phyloP scores from a whole-genome alignment of 2,888 invertebrate species.

The Ormyrus rosae region DNA sequence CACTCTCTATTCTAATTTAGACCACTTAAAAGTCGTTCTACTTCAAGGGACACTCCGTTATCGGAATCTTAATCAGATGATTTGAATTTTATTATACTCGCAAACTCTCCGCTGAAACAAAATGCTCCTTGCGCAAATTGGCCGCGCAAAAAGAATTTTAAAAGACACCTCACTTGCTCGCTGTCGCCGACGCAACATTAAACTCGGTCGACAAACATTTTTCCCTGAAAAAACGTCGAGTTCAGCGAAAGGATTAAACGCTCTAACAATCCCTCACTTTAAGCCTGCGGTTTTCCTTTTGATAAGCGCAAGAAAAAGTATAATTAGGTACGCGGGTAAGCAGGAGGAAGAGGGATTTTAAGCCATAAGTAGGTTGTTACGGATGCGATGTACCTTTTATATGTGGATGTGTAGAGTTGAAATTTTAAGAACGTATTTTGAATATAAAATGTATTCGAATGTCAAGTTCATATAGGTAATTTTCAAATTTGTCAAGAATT shows the following conservation, averaged over 20 bases:
- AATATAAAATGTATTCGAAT: too few relatives aligned
- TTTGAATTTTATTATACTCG: conserved; percentile 18
- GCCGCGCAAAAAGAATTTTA: background rate
- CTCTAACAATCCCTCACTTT: background rate
- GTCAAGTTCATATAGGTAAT: background rate
- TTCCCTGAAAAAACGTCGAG: background rate
- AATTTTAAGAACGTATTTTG: background rate
- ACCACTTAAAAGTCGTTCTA: conserved; percentile 19
- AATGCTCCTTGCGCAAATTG: background rate
- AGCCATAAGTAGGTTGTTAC: background rate
- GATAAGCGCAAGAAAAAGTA: background rate
- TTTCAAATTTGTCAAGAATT: conserved; percentile 12
- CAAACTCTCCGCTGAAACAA: conserved; percentile 8
- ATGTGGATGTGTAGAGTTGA: background rate
- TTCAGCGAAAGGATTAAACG: background rate
- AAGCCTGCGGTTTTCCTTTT: background rate
- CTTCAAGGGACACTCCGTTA: conserved; percentile 1
- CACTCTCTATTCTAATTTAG: conserved; percentile 4
- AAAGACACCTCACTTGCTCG: background rate
- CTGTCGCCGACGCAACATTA: background rate
- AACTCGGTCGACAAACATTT: background rate
- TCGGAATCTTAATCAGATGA: conserved; percentile 15
- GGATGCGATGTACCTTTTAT: background rate
- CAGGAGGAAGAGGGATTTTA: background rate
- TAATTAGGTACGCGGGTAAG: too few relatives aligned